A percentile compares a stretch with the other conserved stretches of the same genome.
phyloP scores from a whole-genome alignment of 30 jellyfish, hydroid and myxozoan genomes.

The Chironex yamaguchii region DNA sequence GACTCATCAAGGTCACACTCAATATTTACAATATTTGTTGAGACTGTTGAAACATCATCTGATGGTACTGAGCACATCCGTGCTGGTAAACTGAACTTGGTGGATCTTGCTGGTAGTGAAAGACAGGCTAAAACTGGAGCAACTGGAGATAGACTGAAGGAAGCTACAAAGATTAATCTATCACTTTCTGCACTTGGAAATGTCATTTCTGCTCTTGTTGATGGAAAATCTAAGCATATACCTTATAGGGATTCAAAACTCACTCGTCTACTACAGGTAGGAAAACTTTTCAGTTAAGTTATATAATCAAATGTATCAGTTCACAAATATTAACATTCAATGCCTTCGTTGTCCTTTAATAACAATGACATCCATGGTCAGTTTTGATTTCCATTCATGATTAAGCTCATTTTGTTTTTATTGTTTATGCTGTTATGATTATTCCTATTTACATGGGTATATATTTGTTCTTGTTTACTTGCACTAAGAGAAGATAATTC shows the following conservation, averaged over 20 bases:
- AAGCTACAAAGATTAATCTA: constrained; percentile 94
- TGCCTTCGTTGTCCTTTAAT: no score
- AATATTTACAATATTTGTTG: constrained; percentile 93
- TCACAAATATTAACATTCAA: no score
- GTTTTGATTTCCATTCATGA: no score
- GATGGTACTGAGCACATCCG: constrained; percentile 96
- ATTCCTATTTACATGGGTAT: no score
- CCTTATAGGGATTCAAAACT: constrained; percentile 97
- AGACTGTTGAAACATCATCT: constrained; percentile 89
- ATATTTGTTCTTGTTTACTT: no score
- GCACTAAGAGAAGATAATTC: no score
- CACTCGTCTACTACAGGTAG: constrained; percentile 91
- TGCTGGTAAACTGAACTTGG: constrained; percentile 93
- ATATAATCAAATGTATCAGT: not conserved
- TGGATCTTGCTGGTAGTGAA: constrained; percentile 98
- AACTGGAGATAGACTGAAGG: constrained; percentile 92
- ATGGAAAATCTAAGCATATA: constrained; percentile 94
- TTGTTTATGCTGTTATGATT: no score
- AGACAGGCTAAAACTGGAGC: constrained; percentile 99
- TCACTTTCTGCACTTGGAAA: constrained; percentile 96
- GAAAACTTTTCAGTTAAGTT: not conserved
- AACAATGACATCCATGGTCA: no score
- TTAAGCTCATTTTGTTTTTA: no score
- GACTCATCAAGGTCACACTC: constrained; percentile 99
- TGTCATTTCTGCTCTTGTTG: constrained; percentile 98